These are phyloP conservation scores for Hirtodrosophila duncani DNA, from an alignment of 2,888 invertebrate genomes.

Conservation along the genomic window DNA sequence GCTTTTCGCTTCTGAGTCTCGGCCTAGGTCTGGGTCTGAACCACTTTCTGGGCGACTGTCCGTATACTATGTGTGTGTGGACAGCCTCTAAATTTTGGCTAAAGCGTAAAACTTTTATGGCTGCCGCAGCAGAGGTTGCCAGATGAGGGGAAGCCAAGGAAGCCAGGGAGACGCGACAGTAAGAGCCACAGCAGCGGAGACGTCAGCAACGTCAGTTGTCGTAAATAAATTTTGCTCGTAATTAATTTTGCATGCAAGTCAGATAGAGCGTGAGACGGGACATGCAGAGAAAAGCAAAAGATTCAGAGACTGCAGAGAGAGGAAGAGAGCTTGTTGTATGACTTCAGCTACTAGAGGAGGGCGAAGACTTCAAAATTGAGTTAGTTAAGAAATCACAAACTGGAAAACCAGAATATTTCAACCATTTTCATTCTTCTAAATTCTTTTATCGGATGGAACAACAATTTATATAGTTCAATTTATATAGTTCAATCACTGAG, in stretches of 20 bases:
- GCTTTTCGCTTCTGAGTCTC: constrained; percentile 8
- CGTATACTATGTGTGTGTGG: not conserved
- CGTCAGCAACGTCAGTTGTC: constrained; percentile 24
- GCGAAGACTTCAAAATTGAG: too few relatives aligned
- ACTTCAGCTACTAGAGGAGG: too few relatives aligned
- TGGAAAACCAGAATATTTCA: too few relatives aligned
- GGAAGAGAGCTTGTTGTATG: too few relatives aligned
- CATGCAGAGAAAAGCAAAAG: too few relatives aligned
- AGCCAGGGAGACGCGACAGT: not conserved
- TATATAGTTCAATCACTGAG: too few relatives aligned
- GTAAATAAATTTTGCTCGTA: constrained; percentile 64
- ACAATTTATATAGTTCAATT: too few relatives aligned
- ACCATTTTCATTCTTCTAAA: too few relatives aligned
- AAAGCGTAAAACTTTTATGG: constrained; percentile 67
- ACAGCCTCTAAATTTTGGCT: constrained; percentile 53
- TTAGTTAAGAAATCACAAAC: too few relatives aligned
- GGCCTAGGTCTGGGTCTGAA: not conserved
- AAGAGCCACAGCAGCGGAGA: constrained; percentile 8
- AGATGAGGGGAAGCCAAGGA: constrained; percentile 15
- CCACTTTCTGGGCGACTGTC: not conserved
- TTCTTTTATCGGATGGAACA: too few relatives aligned
- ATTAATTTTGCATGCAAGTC: constrained; percentile 72
- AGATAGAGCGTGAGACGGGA: too few relatives aligned
- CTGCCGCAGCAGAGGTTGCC: constrained; percentile 38
- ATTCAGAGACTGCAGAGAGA: too few relatives aligned